A percentile compares a stretch with the other conserved stretches of the same genome.
phyloP scores from a whole-genome alignment of 2,113 vertebrate species.

The Mobula hypostoma region DNA sequence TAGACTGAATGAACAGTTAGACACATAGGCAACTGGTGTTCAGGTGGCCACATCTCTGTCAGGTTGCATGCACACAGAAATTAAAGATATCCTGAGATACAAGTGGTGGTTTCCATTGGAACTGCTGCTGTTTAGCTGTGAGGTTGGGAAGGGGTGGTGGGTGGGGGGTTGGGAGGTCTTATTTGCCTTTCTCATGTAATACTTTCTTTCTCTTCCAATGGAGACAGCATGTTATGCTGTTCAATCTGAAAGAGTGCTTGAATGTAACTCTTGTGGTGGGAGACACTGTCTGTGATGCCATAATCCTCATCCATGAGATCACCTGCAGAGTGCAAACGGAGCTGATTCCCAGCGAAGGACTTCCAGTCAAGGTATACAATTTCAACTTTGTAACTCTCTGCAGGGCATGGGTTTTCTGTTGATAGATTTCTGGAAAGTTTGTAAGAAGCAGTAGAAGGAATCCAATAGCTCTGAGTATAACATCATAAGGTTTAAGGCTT shows the following conservation, averaged over 20 bases:
- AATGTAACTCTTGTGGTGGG: constrained; percentile 74
- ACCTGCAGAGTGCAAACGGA: constrained; percentile 72
- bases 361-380: constrained; percentile 64
- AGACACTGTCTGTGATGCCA: constrained; percentile 68
- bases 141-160: not conserved
- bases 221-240: constrained; percentile 72
- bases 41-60: no score
- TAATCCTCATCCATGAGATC: constrained; percentile 74
- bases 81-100: no score
- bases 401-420: not conserved
- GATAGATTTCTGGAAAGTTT: not conserved
- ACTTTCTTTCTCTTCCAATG: not conserved
- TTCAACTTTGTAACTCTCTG: not conserved
- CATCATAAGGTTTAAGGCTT: not conserved
- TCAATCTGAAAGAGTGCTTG: constrained; percentile 70
- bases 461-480: not conserved
- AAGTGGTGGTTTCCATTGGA: no score
- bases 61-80: no score
- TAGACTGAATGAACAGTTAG: no score
- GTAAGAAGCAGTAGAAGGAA: not conserved
- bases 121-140: not conserved
- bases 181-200: not conserved
- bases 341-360: constrained; percentile 58
- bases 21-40: no score
- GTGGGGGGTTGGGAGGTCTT: no score